Evolutionary conservation across 2,113 vertebrate species (phyloP), one percentile per base, ranked within the genome.

Genomic region (Channa argus): DNA sequence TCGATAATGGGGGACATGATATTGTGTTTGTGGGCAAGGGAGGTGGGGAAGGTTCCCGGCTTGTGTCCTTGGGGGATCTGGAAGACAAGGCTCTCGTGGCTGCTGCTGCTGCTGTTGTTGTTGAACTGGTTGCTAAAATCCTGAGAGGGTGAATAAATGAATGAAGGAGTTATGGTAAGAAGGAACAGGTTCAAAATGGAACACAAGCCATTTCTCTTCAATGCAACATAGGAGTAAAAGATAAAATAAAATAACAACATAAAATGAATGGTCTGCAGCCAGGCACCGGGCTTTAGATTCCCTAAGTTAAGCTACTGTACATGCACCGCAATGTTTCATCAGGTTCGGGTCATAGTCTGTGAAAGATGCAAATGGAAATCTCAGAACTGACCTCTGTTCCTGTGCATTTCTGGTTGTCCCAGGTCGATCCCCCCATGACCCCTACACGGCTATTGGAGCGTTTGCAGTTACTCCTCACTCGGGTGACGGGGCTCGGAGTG

Each of bases 31-130:
- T 94, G 93, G 0, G 87, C 84, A 9, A 97, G 95, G 2, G 88
- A 92, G 59, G 86, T 94, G 43, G 96, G 96, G 86, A 97, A 97
- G 2, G 96, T 96, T 13, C 96, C 96, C 3, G 95, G 95, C 78
- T 96, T 97, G 83, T 96, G 95, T 60, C 94, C 95, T 0, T 90
- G 92, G 8, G 96, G 95, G 58, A 96, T 87, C 4, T 95, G 92
- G 90, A 96, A 97, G 46, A 95, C 50, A 47, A 94, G 79, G 24
- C 79, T 85, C 15, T 82, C 83, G 0, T 64, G 88, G 59, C 89
- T 72, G 6, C 53, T 24, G 24, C 24, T 24, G 24, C 24, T 24
- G 24, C 24, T 24, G 51, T 5, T 51, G 49, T 10, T 62, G 59
- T 81, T 82, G 60, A 78, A 62, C 77, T 86, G 87, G 75, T 89